phyloP scores from a whole-genome alignment of 2,888 invertebrate genomes.

The Ochropacha duplaris region DNA sequence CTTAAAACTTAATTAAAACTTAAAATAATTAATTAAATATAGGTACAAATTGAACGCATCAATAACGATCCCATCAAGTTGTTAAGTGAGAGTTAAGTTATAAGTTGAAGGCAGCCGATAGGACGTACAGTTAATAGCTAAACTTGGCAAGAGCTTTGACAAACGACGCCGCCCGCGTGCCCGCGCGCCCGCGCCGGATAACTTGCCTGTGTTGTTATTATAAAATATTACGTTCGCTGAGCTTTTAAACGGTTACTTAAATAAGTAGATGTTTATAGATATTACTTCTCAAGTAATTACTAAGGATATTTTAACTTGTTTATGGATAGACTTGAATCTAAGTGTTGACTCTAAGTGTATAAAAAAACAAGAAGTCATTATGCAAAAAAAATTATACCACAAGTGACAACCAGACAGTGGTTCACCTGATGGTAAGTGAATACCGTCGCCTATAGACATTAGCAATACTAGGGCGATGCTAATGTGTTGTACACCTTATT shows the following conservation, averaged over 20 bases:
- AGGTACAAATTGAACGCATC: constrained; percentile 37
- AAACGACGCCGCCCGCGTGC: constrained; percentile 47
- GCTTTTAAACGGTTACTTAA: neutral
- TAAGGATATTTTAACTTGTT: neutral
- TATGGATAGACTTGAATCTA: too few species aligned
- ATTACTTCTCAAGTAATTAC: neutral
- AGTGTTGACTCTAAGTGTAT: too few species aligned
- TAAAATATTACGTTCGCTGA: neutral
- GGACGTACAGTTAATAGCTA: constrained; percentile 43
- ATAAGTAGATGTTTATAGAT: neutral
- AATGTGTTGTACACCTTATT: too few species aligned
- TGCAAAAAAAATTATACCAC: too few species aligned
- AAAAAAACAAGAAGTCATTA: too few species aligned
- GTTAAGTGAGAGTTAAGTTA: constrained; percentile 41
- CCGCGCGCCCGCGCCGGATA: too few species aligned
- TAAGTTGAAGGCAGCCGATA: constrained; percentile 22
- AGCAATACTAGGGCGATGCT: too few species aligned
- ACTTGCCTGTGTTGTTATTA: constrained; percentile 23
- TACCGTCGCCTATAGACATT: too few species aligned
- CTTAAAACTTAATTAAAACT: neutral
- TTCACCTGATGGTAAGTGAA: too few species aligned
- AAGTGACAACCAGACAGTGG: too few species aligned
- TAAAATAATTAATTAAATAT: constrained; percentile 28
- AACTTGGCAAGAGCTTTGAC: constrained; percentile 43
- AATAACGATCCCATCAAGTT: constrained; percentile 41